These are phyloP conservation scores for Passerculus sandwichensis DNA, from an alignment of 2,797 vertebrate genomes.

Conservation along the genomic window DNA sequence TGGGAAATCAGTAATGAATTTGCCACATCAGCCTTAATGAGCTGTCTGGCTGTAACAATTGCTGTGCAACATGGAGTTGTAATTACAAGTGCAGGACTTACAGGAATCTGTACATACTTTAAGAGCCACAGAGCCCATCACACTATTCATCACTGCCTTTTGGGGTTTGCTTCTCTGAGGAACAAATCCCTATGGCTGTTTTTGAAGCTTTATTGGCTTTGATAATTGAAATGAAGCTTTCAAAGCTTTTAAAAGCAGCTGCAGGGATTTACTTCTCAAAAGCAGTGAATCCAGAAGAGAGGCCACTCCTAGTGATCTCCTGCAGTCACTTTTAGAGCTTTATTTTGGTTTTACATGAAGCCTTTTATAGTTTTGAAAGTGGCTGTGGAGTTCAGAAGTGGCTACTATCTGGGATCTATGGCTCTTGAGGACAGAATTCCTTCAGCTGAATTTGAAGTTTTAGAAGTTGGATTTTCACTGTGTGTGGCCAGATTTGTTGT, in stretches of 20 bases:
- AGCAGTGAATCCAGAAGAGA: slow-evolving; percentile 57
- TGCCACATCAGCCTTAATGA: slow-evolving; percentile 32
- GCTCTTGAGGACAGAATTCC: slow-evolving; percentile 57
- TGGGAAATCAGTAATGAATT: slow-evolving; percentile 27
- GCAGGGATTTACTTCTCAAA: slow-evolving; percentile 67
- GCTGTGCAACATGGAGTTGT: slow-evolving; percentile 21
- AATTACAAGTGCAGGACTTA: slow-evolving; percentile 63
- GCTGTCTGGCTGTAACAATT: slow-evolving; percentile 40
- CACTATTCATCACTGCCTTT: slow-evolving; percentile 62
- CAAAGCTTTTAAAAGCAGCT: slow-evolving; percentile 66
- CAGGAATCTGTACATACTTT: slow-evolving; percentile 60
- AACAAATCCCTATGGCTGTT: slow-evolving; percentile 65
- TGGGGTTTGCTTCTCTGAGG: slow-evolving; percentile 66
- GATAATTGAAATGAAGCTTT: slow-evolving; percentile 67
- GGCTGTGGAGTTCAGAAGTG: slow-evolving; percentile 58
- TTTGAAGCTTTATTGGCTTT: slow-evolving; percentile 70
- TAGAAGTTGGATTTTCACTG: slow-evolving; percentile 40
- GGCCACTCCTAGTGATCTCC: slow-evolving; percentile 60
- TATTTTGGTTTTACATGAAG: slow-evolving; percentile 60
- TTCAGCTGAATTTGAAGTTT: slow-evolving; percentile 62
- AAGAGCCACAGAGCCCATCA: slow-evolving; percentile 58
- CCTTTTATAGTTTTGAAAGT: slow-evolving; percentile 61
- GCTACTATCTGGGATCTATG: slow-evolving; percentile 63
- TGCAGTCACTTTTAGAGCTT: slow-evolving; percentile 62
- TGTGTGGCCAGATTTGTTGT: slow-evolving; percentile 67